Evolutionary conservation across 2,888 invertebrate species (phyloP), one percentile per base, ranked within the genome.

Genomic region (Drosophila buzzatii): DNA sequence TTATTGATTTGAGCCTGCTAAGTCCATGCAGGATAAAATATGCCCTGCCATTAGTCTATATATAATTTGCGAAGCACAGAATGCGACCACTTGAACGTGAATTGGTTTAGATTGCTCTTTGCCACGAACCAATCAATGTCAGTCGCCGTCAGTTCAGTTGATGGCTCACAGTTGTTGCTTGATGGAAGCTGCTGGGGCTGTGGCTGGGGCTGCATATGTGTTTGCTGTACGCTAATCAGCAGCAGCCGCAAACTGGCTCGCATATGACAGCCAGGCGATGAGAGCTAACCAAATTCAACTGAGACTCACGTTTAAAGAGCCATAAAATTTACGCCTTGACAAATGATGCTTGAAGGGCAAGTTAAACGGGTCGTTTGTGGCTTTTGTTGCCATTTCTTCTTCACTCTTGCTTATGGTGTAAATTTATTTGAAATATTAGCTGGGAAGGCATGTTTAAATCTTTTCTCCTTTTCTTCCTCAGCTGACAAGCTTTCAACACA

Each of bases 361-460:
- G 70, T 82, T 80, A 85, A 81, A 65, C 70, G 65, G 68, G 61
- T 55, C 66, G 61, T 79, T 70, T 70, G 61, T 5, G 70, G 70
- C 47, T 67, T 60, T 33, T 2, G n/a, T 27, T 47, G 37, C 12
- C n/a, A 1, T n/a, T 18, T 31, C 47, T 37, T 39, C 7, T 41
- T 10, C n/a, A 5, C 16, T 44, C 16, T 51, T 20, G 12, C 55
- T 39, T 27, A 42, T 70, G 80, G 77, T 76, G 68, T 76, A 71
- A 74, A 81, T 73, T 85, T 85, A 73, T 85, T 85, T 85, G 85
- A 82, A 82, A 80, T 85, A 85, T 82, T 70, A 57, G 52, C 52
- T 39, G 56, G 62, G 56, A 52, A 52, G 58, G 45, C 56, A 69
- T 71, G 82, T 18, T 53, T 60, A 69, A 77, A 70, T 80, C 82